phyloP scores from a whole-genome alignment of 2,797 vertebrate genomes.

The Spondyliosoma cantharus region DNA sequence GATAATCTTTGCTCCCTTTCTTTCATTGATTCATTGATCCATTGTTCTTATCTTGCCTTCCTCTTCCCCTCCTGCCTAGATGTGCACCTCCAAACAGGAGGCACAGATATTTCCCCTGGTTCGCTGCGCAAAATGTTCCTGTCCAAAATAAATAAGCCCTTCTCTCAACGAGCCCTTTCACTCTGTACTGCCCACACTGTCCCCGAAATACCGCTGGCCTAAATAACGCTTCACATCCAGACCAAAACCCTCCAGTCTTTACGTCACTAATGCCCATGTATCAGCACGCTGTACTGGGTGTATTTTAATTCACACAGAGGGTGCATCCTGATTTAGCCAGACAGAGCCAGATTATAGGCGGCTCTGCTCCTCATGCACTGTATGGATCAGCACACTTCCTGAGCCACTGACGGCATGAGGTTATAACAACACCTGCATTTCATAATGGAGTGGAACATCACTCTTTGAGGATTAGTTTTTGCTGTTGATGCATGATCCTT shows the following conservation, averaged over 20 bases:
- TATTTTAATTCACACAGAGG: conserved; percentile 55
- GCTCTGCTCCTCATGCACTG: conserved; percentile 20
- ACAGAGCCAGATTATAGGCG: conserved; percentile 54
- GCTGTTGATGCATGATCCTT: neutral
- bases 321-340: conserved; percentile 55
- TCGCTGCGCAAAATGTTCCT: neutral
- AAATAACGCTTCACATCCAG: conserved; percentile 70
- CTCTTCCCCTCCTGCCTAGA: neutral
- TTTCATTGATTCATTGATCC: conserved; percentile 38
- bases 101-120: neutral
- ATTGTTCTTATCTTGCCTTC: conserved; percentile 3
- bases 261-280: conserved; percentile 70
- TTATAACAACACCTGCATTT: conserved; percentile 8
- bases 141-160: conserved; percentile 60
- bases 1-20: conserved; percentile 27
- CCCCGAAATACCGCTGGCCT: conserved; percentile 75
- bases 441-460: neutral
- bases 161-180: conserved; percentile 58
- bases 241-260: conserved; percentile 64
- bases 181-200: conserved; percentile 55
- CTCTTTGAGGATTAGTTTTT: neutral
- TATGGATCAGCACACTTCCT: conserved; percentile 14
- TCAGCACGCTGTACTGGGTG: conserved; percentile 47
- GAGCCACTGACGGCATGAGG: neutral
- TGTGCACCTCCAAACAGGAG: neutral